Evolutionary conservation across 2,113 vertebrate genomes (phyloP).

Genomic region (Terrapene triunguis): DNA sequence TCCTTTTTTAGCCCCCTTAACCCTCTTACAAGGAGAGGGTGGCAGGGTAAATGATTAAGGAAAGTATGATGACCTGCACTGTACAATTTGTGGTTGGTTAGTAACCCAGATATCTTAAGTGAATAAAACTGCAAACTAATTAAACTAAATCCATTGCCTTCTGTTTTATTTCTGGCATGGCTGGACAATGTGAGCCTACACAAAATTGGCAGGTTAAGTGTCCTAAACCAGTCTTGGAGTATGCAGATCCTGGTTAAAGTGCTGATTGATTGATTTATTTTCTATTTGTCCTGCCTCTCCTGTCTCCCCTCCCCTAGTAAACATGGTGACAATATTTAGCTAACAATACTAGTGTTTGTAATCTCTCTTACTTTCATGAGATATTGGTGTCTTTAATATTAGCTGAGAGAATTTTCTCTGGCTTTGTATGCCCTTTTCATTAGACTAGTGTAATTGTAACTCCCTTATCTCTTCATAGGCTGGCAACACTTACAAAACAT

Average conservation of each 20-base stretch:
- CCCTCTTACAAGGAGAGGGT: not conserved
- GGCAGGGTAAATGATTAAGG: not conserved
- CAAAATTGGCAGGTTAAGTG: not conserved
- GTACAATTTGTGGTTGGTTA: not conserved
- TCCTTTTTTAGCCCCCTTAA: not conserved
- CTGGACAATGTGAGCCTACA: not conserved
- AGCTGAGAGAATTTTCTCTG: constrained; percentile 27
- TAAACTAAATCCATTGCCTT: not conserved
- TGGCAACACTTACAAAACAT: not conserved
- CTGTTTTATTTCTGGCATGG: not conserved
- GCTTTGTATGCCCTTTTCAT: constrained; percentile 38
- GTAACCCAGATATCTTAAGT: not conserved
- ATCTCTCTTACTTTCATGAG: not conserved
- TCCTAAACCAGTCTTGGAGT: not conserved
- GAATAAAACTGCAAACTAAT: not conserved
- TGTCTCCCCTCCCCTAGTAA: not conserved
- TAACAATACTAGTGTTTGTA: constrained; percentile 3
- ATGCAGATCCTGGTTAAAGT: not conserved
- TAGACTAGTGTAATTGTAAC: constrained; percentile 34
- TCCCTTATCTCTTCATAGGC: constrained; percentile 21
- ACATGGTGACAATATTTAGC: not conserved
- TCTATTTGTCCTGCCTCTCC: not conserved
- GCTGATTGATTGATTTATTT: not conserved
- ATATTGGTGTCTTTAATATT: constrained; percentile 35
- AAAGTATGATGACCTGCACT: not conserved